Conservation (phyloP, 2,113 vertebrate genomes). For the Perca schrenkii region DNA sequence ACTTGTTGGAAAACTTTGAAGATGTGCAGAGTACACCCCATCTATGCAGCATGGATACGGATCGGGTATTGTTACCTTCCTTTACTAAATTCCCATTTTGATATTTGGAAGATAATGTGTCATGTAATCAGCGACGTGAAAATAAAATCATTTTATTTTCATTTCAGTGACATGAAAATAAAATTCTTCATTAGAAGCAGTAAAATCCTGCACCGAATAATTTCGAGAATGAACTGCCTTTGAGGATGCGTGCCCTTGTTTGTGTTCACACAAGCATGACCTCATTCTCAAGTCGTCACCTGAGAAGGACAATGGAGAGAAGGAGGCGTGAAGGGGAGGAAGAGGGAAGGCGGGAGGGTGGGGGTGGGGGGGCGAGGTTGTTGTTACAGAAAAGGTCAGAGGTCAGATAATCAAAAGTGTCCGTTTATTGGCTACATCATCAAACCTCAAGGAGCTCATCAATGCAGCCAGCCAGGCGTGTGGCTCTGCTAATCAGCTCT, state of each 20-base stretch:
- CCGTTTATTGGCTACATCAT: slow-evolving; percentile 92
- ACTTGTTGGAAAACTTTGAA: slow-evolving; percentile 46
- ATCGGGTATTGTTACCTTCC: background rate
- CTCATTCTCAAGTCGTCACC: slow-evolving; percentile 71
- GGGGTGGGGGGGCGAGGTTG: slow-evolving; percentile 2
- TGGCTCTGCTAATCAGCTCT: slow-evolving; percentile 90
- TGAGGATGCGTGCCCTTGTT: slow-evolving; percentile 63
- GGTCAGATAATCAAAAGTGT: slow-evolving; percentile 94
- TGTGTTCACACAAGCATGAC: slow-evolving; percentile 72
- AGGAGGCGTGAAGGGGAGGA: slow-evolving; percentile 58
- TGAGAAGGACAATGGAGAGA: slow-evolving; percentile 62
- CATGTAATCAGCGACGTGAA: slow-evolving; percentile 19
- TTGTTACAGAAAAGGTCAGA: slow-evolving; percentile 69
- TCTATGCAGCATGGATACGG: background rate
- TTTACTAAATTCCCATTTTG: background rate
- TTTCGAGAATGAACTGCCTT: slow-evolving; percentile 57
- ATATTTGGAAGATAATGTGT: background rate
- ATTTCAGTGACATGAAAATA: background rate
- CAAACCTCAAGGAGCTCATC: slow-evolving; percentile 89
- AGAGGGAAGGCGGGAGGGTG: background rate
- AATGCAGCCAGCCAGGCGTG: slow-evolving; percentile 86
- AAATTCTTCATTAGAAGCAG: slow-evolving; percentile 3
- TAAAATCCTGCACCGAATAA: slow-evolving; percentile 28
- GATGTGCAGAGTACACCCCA: background rate
- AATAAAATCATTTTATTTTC: background rate